phyloP scores from a whole-genome alignment of 2,888 invertebrate genomes.

The Eubasilissa splendida region DNA sequence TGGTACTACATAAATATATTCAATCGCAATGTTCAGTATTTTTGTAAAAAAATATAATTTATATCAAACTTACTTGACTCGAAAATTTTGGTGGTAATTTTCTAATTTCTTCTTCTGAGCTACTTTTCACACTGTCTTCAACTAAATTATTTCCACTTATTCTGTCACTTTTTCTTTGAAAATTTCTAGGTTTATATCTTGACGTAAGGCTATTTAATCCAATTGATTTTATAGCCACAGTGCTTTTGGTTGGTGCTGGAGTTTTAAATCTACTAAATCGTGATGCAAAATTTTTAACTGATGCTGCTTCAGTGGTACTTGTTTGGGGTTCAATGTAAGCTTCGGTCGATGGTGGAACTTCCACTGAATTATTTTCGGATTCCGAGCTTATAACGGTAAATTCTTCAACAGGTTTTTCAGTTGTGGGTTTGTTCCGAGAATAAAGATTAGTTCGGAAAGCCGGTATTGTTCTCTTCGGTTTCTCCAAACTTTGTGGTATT shows the following conservation, averaged over 20 bases:
- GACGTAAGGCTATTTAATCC: conserved; percentile 49
- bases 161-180: conserved; percentile 57
- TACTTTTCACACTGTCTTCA: conserved; percentile 45
- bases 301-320: not conserved
- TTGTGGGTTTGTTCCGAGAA: conserved; percentile 51
- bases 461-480: conserved; percentile 38
- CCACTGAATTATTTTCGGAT: conserved; percentile 17
- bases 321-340: conserved; percentile 6
- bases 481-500: conserved; percentile 47
- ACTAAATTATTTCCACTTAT: conserved; percentile 42
- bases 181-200: conserved; percentile 60
- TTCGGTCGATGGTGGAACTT: conserved; percentile 25
- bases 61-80: conserved; percentile 18
- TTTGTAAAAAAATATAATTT: too few species aligned
- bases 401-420: conserved; percentile 17
- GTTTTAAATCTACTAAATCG: conserved; percentile 28
- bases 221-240: conserved; percentile 51
- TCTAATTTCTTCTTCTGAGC: conserved; percentile 43
- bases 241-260: conserved; percentile 33
- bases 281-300: conserved; percentile 6
- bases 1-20: too few species aligned
- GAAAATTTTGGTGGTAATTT: conserved; percentile 5
- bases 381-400: conserved; percentile 21
- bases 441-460: conserved; percentile 40
- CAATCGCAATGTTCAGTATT: too few species aligned